Evolutionary conservation across 2,797 vertebrate species (phyloP).

Genomic region (Acanthis flammea): DNA sequence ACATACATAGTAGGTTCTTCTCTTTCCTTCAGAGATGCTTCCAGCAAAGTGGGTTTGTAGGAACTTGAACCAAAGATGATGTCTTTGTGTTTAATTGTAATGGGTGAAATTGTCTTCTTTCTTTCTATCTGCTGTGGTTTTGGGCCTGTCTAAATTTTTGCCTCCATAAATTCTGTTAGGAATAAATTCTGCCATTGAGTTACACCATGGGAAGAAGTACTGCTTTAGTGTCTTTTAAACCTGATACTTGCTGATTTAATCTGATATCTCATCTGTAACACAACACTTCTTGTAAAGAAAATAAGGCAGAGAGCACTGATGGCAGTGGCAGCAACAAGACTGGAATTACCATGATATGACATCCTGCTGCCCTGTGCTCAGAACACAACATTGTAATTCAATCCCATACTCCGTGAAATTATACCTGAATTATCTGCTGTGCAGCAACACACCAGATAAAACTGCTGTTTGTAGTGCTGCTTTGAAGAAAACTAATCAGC

Average conservation of each 20-base stretch:
- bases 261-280: not conserved
- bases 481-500: not conserved
- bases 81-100: not conserved
- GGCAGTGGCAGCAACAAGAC: not conserved
- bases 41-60: not conserved
- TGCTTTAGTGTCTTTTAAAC: not conserved
- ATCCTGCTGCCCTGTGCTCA: not conserved
- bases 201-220: not conserved
- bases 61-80: not conserved
- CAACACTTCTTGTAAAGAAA: not conserved
- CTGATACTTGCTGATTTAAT: not conserved
- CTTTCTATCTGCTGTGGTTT: not conserved
- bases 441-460: not conserved
- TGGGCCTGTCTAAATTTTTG: not conserved
- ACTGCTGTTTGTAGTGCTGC: not conserved
- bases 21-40: not conserved
- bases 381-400: not conserved
- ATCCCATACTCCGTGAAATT: fast-evolving
- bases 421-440: not conserved
- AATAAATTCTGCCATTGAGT: not conserved
- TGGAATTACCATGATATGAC: not conserved
- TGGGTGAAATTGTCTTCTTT: not conserved
- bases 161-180: not conserved
- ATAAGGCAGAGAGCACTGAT: not conserved
- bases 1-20: not conserved